Conservation (phyloP, 1,140 invertebrate genomes). For the Drosophila navojoa region DNA sequence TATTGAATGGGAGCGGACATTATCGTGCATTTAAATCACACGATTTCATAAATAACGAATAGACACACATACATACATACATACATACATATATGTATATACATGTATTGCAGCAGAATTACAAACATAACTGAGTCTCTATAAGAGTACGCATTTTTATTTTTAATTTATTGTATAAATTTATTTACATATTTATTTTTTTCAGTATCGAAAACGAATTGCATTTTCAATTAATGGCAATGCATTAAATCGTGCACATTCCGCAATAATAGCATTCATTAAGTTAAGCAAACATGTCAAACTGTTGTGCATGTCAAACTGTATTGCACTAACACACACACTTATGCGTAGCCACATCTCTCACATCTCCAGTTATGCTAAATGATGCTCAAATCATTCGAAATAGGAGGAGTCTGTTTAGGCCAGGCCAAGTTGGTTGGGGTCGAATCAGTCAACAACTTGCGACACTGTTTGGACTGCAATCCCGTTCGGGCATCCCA, state of each 20-base stretch:
- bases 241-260: constrained; percentile 21
- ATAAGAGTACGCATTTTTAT: constrained; percentile 26
- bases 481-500: not conserved
- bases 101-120: not conserved
- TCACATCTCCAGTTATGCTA: constrained; percentile 12
- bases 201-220: constrained; percentile 1
- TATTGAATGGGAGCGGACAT: constrained; percentile 27
- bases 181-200: not conserved
- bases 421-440: not conserved
- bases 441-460: constrained; percentile 32
- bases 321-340: not conserved
- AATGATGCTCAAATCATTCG: constrained; percentile 12
- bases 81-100: not conserved
- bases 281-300: constrained; percentile 12
- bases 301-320: constrained; percentile 30
- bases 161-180: constrained; percentile 18
- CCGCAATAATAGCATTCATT: constrained; percentile 21
- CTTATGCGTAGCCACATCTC: no score
- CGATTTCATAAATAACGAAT: constrained; percentile 31
- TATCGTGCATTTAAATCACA: constrained; percentile 32
- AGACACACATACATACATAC: not conserved
- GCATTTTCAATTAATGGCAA: constrained; percentile 33
- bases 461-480: constrained; percentile 39
- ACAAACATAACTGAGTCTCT: not conserved
- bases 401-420: constrained; percentile 6